A percentile compares a stretch with the other conserved stretches of the same genome.
Conservation (phyloP, 2,888 invertebrate genomes). For the Cheilosia grossa region DNA sequence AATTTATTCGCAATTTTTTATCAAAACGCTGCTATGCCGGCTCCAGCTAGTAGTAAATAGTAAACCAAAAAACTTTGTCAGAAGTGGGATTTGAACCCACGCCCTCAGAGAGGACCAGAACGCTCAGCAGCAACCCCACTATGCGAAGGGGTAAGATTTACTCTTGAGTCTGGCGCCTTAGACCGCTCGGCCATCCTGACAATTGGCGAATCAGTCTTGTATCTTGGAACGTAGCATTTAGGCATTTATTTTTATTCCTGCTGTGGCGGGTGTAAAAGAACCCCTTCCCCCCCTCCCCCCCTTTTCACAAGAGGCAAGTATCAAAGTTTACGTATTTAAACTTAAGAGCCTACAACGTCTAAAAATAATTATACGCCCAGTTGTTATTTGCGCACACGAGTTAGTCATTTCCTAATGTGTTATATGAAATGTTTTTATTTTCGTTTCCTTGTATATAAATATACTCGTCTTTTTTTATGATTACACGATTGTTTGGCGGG, state of each 20-base stretch:
- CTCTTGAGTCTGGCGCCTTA: slow-evolving; percentile 79
- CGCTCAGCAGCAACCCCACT: slow-evolving; percentile 59
- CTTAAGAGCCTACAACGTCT: neutral
- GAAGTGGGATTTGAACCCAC: slow-evolving; percentile 74
- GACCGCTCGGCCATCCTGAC: slow-evolving; percentile 79
- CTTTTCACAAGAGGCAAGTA: too few species aligned
- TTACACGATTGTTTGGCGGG: slow-evolving; percentile 23
- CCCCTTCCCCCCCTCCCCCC: too few species aligned
- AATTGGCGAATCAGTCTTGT: slow-evolving; percentile 15
- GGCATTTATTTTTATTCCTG: too few species aligned
- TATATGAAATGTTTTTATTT: slow-evolving; percentile 49
- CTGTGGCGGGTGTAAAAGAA: too few species aligned
- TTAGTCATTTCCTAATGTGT: slow-evolving; percentile 64
- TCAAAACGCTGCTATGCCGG: too few species aligned
- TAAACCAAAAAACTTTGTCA: slow-evolving; percentile 60
- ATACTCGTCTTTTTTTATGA: neutral
- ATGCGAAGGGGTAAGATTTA: slow-evolving; percentile 72
- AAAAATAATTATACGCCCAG: slow-evolving; percentile 59
- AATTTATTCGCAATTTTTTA: too few species aligned
- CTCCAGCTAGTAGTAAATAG: neutral
- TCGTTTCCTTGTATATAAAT: neutral
- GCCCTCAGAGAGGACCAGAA: slow-evolving; percentile 75
- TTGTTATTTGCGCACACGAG: slow-evolving; percentile 42
- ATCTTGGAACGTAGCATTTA: neutral
- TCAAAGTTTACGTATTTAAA: neutral